These are phyloP conservation scores for Parus major DNA, from an alignment of 2,113 vertebrate genomes.

Conservation along the genomic window DNA sequence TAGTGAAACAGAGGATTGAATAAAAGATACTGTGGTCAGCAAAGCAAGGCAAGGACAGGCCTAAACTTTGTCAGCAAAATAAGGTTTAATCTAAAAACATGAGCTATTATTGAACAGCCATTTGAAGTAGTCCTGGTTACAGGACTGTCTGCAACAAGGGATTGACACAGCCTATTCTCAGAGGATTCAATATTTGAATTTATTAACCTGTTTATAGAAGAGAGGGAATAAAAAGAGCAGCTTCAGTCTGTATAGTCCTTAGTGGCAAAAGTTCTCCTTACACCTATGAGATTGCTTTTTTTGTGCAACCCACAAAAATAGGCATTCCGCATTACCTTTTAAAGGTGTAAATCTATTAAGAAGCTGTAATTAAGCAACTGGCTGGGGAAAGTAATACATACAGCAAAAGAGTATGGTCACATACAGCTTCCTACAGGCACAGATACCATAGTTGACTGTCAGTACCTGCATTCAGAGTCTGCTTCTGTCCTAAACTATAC, in stretches of 20 bases:
- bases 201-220: background rate
- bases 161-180: background rate
- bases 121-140: background rate
- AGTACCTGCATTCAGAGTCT: background rate
- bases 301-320: background rate
- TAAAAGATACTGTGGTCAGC: background rate
- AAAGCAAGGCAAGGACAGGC: background rate
- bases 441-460: background rate
- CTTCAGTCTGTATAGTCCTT: background rate
- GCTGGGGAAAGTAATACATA: background rate
- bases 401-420: background rate
- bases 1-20: background rate
- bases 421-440: background rate
- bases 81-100: background rate
- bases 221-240: background rate
- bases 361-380: background rate
- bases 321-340: background rate
- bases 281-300: background rate
- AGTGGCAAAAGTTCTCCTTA: background rate
- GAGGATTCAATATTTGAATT: background rate
- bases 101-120: background rate
- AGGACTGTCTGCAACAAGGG: background rate
- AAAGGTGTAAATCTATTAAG: background rate
- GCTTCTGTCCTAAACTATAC: background rate
- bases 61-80: background rate